Evolutionary conservation across 2,797 vertebrate species (phyloP), one percentile per base, ranked within the genome.

Genomic region (Sebastes itinus): DNA sequence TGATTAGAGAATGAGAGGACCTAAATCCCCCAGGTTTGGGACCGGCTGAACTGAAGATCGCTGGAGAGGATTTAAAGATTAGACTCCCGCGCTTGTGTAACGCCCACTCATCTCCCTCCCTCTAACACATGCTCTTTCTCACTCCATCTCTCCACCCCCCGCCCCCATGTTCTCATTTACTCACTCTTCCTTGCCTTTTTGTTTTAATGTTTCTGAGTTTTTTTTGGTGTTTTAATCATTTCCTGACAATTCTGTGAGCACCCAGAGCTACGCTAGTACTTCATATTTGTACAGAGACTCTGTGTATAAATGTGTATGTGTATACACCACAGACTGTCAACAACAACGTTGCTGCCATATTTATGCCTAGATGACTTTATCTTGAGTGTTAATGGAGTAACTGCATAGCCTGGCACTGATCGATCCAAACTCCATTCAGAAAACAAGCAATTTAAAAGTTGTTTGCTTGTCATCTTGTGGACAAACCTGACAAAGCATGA

Each of bases 1-100:
- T 95, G 94, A 96, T 96, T 95, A 94, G 83, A 94, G 89, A 90
- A 87, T 27, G 83, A 90, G 92, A 87, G 82, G 90, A 88, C 70
- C 90, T 93, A 95, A 96, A 96, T 95, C 95, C 94, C 92, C 70
- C 88, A 88, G 89, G 93, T 94, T 95, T 92, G 92, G 88, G 89
- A 91, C 84, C 73, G 77, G 92, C 93, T 94, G 85, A 95, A 95
- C 92, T 90, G 91, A 95, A 95, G 95, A 95, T 95, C 92, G 89
- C 91, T 87, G n/a, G 84, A 91, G 90, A 90, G 94, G 95, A 96
- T 96, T 96, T 96, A 95, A 93, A 96, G 95, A 95, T 96, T 95
- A 96, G 91, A 94, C 88, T 90, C 78, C 72, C 55, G 83, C 73
- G 93, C 93, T 96, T 95, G 94, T 94, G 91, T 95, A 95, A 95